Base-by-base conservation (phyloP, 1,140 invertebrate species). In the Belonocnema kinseyi region DNA sequence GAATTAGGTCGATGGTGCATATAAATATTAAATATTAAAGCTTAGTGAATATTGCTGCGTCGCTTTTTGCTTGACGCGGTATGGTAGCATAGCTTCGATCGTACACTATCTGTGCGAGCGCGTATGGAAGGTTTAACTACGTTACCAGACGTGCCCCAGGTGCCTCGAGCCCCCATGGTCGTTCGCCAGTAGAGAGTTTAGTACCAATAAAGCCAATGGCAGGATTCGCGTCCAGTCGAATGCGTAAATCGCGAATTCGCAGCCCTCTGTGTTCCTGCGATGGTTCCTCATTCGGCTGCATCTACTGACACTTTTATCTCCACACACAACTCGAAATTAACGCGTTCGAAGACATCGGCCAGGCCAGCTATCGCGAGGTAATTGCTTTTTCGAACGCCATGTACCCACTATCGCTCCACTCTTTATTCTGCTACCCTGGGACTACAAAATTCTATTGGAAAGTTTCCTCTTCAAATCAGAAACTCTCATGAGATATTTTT, bases 201-300 rank as follows among this genome's bases (percentile, higher is more conserved):
- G 80, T 85, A 80, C 81, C 85, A 85, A 86, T 88, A 87, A 87
- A 87, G 81, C 83, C 85, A 88, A 84, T 83, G 84, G 82, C 85
- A 79, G 85, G 80, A 77, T 83, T 79, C 82, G 80, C 79, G 79
- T 82, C 79, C 83, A 80, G 26, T 76, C 81, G 79, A 78, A 87
- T 86, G 81, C 84, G 81, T 85, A 83, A 85, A 86, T 84, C 75
- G 81, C 80, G 77, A 79, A 82, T 83, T 83, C 80, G 56, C 54
- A 74, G 53, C 72, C 46, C n/a, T 51, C 53, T 6, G 19, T 26
- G 56, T 78, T 75, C 76, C 74, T 73, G 16, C 50, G 50, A 14
- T 72, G 50, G 61, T 79, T 75, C 77, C 70, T 81, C 72, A 19
- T 50, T 58, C 54, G 70, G 50, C 53, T 19, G n/a, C 58, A 54